Base-by-base conservation (phyloP, 2,888 invertebrate genomes). In the Hypomecis atomaria region DNA sequence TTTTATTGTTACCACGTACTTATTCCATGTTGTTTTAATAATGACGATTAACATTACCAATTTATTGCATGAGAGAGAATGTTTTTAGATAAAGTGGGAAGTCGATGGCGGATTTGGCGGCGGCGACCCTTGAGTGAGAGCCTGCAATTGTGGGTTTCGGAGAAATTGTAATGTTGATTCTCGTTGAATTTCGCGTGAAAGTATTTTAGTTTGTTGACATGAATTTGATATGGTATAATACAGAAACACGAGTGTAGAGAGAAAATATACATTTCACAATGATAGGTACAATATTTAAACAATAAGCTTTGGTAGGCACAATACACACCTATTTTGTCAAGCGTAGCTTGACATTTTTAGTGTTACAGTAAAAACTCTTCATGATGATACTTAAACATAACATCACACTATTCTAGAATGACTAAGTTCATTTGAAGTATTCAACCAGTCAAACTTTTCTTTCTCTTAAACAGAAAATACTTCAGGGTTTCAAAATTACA, bases 21-120 rank as follows among this genome's bases (percentile, higher is more conserved):
- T 82, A 83, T 79, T 67, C 81, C 82, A 77, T 74, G 89, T 90
- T 91, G 90, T 91, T 90, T 89, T 84, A 88, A 88, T 88, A 85
- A 86, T 85, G 79, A 84, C 84, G 84, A 91, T 91, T 91, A 90
- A 92, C 86, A 90, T 86, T 86, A 87, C 70, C 73, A 89, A 88
- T 90, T 91, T 91, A 91, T 89, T 82, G 83, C 75, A 75, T 79
- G 81, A 72, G 37, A 56, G 73, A 82, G 78, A 79, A 76, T 75
- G 75, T 78, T 82, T 88, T 85, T 88, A 84, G 86, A 83, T 83
- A 83, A 86, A 86, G 83, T 84, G 81, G 49, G 54, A 53, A 67
- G 56, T 65, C 47, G 59, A 71, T 65, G 47, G 65, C 74, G 79
- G 74, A 80, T 66, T 67, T 59, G 48, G 43, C 47, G 58, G 13